phyloP scores from a whole-genome alignment of 2,888 invertebrate genomes.

The Labia minor region DNA sequence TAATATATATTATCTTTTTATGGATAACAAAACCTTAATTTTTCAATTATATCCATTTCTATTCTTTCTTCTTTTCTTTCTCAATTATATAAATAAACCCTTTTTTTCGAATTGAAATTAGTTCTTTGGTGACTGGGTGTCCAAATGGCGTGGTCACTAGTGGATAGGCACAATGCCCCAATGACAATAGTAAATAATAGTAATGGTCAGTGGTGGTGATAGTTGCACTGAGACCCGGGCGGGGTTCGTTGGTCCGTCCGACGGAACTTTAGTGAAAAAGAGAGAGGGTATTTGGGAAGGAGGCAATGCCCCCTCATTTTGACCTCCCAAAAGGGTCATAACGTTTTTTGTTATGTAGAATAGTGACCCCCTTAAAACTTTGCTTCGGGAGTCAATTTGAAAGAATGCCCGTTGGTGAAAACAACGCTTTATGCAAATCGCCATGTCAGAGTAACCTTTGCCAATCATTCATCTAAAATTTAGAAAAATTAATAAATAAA shows the following conservation, averaged over 20 bases:
- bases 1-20: too few relatives aligned
- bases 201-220: conserved; percentile 6
- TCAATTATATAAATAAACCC: conserved; percentile 4
- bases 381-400: conserved; percentile 13
- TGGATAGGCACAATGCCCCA: not conserved
- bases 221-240: not conserved
- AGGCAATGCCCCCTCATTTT: not conserved
- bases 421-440: conserved; percentile 4
- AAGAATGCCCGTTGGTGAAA: conserved; percentile 8
- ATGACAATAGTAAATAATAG: conserved; percentile 13
- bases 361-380: conserved; percentile 13
- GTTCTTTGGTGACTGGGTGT: not conserved
- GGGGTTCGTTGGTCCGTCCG: not conserved
- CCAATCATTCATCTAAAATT: too few relatives aligned
- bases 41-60: too few relatives aligned
- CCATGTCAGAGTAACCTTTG: not conserved
- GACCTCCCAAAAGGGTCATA: not conserved
- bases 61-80: not conserved
- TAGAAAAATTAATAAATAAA: too few relatives aligned
- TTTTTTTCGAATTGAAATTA: not conserved
- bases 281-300: too few relatives aligned
- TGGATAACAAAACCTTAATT: too few relatives aligned
- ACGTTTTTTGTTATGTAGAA: not conserved
- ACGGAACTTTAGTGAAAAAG: not conserved
- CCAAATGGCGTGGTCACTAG: not conserved